Conservation (phyloP, 2,888 invertebrate species). For the Ophraella communa region DNA sequence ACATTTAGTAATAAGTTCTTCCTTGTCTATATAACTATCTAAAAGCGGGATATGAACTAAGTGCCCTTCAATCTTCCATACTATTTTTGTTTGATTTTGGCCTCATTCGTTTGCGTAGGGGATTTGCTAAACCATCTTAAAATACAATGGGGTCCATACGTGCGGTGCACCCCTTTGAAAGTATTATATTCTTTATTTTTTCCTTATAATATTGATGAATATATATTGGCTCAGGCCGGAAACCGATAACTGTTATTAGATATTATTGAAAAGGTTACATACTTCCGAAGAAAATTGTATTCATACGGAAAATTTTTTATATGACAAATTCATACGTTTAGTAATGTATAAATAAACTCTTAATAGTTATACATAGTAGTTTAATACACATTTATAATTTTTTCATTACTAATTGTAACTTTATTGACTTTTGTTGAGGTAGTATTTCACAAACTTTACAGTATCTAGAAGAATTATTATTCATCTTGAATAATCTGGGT, state of each 20-base stretch:
- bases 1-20: no score
- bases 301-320: neutral
- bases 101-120: constrained; percentile 43
- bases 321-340: no score
- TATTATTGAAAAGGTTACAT: neutral
- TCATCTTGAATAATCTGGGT: no score
- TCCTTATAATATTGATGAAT: constrained; percentile 14
- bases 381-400: no score
- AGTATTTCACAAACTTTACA: no score
- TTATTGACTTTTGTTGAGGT: no score
- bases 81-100: constrained; percentile 21
- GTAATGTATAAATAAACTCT: no score
- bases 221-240: constrained; percentile 5
- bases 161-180: constrained; percentile 32
- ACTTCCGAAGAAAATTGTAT: neutral
- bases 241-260: neutral
- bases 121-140: constrained; percentile 44
- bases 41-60: no score
- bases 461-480: no score
- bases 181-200: constrained; percentile 24
- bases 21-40: no score
- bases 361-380: no score
- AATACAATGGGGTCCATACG: constrained; percentile 45
- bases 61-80: neutral
- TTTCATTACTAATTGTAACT: no score